Evolutionary conservation across 2,797 vertebrate species (phyloP).

Genomic region (Nasua narica): DNA sequence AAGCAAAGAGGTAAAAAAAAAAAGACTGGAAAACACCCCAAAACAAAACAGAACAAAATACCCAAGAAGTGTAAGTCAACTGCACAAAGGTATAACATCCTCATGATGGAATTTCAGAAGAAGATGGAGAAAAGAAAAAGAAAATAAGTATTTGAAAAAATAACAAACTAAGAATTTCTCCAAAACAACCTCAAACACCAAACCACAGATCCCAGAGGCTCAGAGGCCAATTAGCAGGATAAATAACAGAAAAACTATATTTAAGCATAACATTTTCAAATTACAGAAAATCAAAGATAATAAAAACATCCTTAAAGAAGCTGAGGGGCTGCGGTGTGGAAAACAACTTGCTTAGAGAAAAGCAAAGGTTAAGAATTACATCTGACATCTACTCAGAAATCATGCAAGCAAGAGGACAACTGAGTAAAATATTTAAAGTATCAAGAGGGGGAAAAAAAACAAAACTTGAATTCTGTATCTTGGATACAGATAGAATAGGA

Average conservation of each 20-base stretch:
- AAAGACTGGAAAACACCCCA: not conserved
- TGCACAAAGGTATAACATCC: not conserved
- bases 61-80: not conserved
- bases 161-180: not conserved
- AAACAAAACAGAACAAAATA: not conserved
- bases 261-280: not conserved
- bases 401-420: not conserved
- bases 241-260: not conserved
- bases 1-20: not conserved
- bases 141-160: not conserved
- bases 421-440: not conserved
- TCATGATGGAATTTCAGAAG: not conserved
- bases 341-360: not conserved
- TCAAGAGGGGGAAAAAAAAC: not conserved
- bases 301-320: not conserved
- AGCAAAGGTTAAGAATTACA: not conserved
- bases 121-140: not conserved
- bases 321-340: not conserved
- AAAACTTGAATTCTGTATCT: too few relatives aligned
- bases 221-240: not conserved
- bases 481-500: not conserved
- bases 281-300: not conserved
- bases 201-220: not conserved
- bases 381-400: not conserved
- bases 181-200: not conserved